Conservation (phyloP, 2,888 invertebrate genomes). For the Protophormia terraenovae region DNA sequence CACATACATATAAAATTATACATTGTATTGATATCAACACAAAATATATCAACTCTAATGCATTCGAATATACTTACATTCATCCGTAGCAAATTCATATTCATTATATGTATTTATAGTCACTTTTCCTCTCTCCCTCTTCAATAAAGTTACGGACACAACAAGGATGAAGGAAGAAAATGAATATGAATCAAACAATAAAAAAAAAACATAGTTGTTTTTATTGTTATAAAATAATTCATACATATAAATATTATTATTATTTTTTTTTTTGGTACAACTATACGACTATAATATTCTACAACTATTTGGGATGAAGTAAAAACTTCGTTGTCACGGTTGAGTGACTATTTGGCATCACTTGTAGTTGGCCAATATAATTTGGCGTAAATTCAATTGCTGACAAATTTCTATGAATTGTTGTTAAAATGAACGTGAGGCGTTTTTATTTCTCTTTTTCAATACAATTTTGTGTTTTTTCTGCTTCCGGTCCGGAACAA, state of each 20-base stretch:
- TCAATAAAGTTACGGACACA: slow-evolving; percentile 6
- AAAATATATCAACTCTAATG: slow-evolving; percentile 29
- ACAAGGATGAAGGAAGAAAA: slow-evolving; percentile 26
- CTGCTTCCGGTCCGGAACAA: slow-evolving; percentile 62
- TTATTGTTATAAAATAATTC: slow-evolving; percentile 43
- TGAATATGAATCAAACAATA: slow-evolving; percentile 15
- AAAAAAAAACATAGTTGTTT: slow-evolving; percentile 1
- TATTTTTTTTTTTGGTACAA: background rate
- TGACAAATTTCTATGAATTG: slow-evolving; percentile 68
- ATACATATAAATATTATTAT: background rate
- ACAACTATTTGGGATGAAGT: slow-evolving; percentile 54
- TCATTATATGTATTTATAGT: background rate
- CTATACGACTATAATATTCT: too few relatives aligned
- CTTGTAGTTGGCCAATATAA: slow-evolving; percentile 67
- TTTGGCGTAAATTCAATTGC: slow-evolving; percentile 68
- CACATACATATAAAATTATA: background rate
- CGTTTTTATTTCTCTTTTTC: slow-evolving; percentile 54
- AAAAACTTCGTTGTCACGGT: slow-evolving; percentile 65
- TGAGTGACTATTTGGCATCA: slow-evolving; percentile 67
- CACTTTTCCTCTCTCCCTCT: background rate
- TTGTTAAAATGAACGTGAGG: slow-evolving; percentile 64
- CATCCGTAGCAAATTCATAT: background rate
- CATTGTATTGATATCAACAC: slow-evolving; percentile 49
- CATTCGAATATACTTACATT: background rate
- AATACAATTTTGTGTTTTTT: slow-evolving; percentile 15